A percentile compares a stretch with the other conserved stretches of the same genome.
Conservation (phyloP, 1,140 invertebrate genomes). For the Anastrepha ludens region DNA sequence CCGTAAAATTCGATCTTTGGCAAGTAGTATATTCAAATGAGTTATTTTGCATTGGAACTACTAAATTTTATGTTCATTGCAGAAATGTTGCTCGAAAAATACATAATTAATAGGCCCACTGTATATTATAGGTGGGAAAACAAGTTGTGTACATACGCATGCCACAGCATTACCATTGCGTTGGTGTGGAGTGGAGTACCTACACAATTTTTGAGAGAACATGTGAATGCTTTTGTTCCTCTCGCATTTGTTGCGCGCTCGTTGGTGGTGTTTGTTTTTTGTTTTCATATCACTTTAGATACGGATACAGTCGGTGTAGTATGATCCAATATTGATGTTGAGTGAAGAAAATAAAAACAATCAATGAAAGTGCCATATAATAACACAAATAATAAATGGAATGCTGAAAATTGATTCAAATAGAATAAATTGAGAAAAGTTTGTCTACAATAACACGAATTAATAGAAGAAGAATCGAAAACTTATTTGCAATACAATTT, state of each 20-base stretch:
- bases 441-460: not conserved
- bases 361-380: constrained; percentile 18
- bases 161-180: not conserved
- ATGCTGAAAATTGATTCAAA: not conserved
- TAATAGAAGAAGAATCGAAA: not conserved
- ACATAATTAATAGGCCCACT: not conserved
- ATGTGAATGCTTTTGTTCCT: not conserved
- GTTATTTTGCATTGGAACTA: too few relatives aligned
- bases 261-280: constrained; percentile 30
- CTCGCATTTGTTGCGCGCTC: not conserved
- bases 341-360: not conserved
- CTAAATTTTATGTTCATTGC: too few relatives aligned
- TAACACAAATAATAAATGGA: not conserved
- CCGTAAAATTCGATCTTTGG: too few relatives aligned
- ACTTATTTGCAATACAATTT: not conserved
- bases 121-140: constrained; percentile 11
- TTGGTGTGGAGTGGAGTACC: not conserved
- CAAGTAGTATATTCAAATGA: too few relatives aligned
- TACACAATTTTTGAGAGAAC: constrained; percentile 14
- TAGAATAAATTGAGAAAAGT: not conserved
- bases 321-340: not conserved
- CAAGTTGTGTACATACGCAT: not conserved
- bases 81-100: too few relatives aligned
- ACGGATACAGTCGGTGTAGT: constrained; percentile 4
- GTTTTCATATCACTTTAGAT: not conserved